Evolutionary conservation across 1,140 invertebrate genomes (phyloP).

Genomic region (Drosophila neocordata): DNA sequence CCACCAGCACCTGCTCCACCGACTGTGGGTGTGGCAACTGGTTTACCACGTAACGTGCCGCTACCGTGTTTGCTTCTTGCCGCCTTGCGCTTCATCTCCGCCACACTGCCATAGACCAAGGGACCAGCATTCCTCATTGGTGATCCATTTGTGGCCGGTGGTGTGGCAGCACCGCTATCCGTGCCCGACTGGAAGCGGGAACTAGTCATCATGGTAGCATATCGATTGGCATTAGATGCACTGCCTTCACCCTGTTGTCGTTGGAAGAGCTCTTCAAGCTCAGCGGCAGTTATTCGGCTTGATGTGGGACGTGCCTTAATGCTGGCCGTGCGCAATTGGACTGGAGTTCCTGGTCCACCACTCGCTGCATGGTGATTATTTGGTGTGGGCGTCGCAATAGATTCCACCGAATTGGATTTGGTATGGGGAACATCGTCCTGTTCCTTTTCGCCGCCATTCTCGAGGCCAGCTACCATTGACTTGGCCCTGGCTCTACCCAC

Average conservation of each 20-base stretch:
- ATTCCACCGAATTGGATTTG: constrained; percentile 91
- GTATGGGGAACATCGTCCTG: constrained; percentile 84
- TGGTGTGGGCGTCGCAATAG: constrained; percentile 84
- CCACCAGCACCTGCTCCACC: constrained; percentile 31
- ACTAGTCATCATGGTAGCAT: constrained; percentile 87
- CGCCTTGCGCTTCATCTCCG: constrained; percentile 93
- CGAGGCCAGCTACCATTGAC: constrained; percentile 94
- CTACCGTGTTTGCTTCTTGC: constrained; percentile 83
- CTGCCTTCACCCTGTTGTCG: constrained; percentile 86
- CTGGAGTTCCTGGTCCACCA: constrained; percentile 84
- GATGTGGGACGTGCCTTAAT: constrained; percentile 93
- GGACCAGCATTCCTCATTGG: constrained; percentile 85
- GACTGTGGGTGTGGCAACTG: constrained; percentile 82
- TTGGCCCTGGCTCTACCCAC: constrained; percentile 94
- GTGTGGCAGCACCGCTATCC: constrained; percentile 84
- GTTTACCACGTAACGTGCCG: constrained; percentile 77
- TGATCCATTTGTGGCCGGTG: constrained; percentile 84
- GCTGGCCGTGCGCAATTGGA: constrained; percentile 91
- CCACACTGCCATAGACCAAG: constrained; percentile 94
- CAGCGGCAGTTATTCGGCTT: constrained; percentile 93
- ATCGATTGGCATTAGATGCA: constrained; percentile 67
- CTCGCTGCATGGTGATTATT: constrained; percentile 56
- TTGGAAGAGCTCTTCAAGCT: constrained; percentile 95
- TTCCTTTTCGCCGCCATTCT: constrained; percentile 84
- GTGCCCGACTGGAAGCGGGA: constrained; percentile 88